phyloP scores from a whole-genome alignment of 2,888 invertebrate species.

The Agonum fuliginosum region DNA sequence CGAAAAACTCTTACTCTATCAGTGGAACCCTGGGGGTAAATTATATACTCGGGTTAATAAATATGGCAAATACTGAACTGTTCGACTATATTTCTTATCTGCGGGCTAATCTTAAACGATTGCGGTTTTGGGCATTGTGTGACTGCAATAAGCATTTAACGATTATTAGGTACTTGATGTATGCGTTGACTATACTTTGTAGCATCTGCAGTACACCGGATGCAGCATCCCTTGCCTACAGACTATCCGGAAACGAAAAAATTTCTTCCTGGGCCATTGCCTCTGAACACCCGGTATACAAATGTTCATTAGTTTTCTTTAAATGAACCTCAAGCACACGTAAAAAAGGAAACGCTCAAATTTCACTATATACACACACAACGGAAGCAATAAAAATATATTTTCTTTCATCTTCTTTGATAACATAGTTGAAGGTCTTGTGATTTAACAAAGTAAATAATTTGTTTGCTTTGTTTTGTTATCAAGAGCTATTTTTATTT shows the following conservation, averaged over 20 bases:
- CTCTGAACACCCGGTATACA: conserved; percentile 24
- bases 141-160: no score
- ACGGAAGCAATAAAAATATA: conserved; percentile 5
- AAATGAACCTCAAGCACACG: not conserved
- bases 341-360: conserved; percentile 14
- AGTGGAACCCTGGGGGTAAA: no score
- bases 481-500: no score
- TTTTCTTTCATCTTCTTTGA: not conserved
- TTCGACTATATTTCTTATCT: no score
- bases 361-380: conserved; percentile 24
- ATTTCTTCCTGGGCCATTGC: conserved; percentile 27
- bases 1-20: no score
- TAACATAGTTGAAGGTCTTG: not conserved
- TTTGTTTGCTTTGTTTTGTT: not conserved
- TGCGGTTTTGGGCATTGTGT: no score
- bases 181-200: not conserved
- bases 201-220: conserved; percentile 7
- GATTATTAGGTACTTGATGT: no score
- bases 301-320: conserved; percentile 31
- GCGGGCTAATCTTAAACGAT: no score
- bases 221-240: conserved; percentile 32
- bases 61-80: no score
- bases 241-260: conserved; percentile 38
- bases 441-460: conserved; percentile 18
- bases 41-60: no score